A percentile compares a stretch with the other conserved stretches of the same genome.
Conservation (phyloP, 1,140 invertebrate genomes). For the Bombyx mori region DNA sequence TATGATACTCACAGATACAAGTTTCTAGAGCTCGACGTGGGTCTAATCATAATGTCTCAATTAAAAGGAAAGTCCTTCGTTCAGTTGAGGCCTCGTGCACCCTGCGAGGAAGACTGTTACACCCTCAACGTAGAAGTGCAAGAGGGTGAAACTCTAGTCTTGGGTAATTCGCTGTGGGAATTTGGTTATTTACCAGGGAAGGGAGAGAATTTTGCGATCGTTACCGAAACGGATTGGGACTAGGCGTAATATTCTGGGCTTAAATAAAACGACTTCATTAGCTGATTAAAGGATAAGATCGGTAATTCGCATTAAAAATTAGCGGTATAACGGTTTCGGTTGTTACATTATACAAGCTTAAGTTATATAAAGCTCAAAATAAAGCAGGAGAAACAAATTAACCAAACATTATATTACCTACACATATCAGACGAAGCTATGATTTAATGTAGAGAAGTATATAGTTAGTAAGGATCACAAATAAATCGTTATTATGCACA, state of each 20-base stretch:
- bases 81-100: slow-evolving; percentile 76
- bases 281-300: too few species aligned
- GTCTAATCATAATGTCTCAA: slow-evolving; percentile 81
- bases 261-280: too few species aligned
- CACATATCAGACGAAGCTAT: too few species aligned
- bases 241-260: slow-evolving; percentile 49
- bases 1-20: slow-evolving; percentile 83
- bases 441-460: too few species aligned
- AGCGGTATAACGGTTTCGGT: too few species aligned
- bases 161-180: slow-evolving; percentile 82
- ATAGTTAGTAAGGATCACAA: too few species aligned
- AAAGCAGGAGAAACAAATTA: too few species aligned
- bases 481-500: too few species aligned
- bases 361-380: too few species aligned
- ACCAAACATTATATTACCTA: too few species aligned
- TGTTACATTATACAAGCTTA: too few species aligned
- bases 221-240: slow-evolving; percentile 82
- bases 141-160: slow-evolving; percentile 80
- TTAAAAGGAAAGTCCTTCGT: slow-evolving; percentile 78
- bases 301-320: too few species aligned
- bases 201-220: slow-evolving; percentile 80
- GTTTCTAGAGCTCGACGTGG: slow-evolving; percentile 78
- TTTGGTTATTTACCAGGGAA: slow-evolving; percentile 82
- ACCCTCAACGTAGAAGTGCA: slow-evolving; percentile 76
- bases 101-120: slow-evolving; percentile 79